These are phyloP conservation scores for Rhynchonycteris naso DNA, from an alignment of 2,797 vertebrate genomes.

Conservation along the genomic window DNA sequence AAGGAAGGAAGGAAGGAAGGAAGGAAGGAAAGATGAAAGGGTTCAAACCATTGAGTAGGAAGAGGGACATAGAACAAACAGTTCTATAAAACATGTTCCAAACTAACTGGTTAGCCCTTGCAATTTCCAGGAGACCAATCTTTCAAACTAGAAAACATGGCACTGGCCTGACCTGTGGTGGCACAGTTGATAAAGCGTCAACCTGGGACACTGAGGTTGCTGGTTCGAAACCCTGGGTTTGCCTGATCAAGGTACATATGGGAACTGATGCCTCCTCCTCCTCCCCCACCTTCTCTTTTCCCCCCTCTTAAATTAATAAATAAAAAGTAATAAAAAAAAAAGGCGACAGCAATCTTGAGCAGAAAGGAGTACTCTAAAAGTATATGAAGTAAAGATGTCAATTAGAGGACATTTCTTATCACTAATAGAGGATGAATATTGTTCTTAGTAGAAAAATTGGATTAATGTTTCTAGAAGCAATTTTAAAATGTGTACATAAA, in stretches of 20 bases:
- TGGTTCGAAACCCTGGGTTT: too few relatives aligned
- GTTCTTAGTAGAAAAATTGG: background rate
- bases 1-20: rapidly evolving
- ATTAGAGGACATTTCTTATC: background rate
- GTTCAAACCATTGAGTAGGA: background rate
- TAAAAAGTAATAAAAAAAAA: background rate
- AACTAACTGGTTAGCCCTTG: background rate
- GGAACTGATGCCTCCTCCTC: too few relatives aligned
- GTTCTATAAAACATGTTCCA: background rate
- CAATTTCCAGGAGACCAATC: background rate
- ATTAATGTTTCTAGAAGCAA: background rate
- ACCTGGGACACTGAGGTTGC: too few relatives aligned
- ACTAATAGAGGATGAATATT: background rate
- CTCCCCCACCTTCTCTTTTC: too few relatives aligned
- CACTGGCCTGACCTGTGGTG: background rate
- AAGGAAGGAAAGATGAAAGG: rapidly evolving
- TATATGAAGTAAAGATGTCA: background rate
- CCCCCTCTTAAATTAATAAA: too few relatives aligned
- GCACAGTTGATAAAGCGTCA: too few relatives aligned
- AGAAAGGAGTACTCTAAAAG: background rate
- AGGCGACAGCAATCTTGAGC: background rate
- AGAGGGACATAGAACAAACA: background rate
- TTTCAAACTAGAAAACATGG: background rate
- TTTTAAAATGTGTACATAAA: background rate
- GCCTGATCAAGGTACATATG: too few relatives aligned